A percentile compares a stretch with the other conserved stretches of the same genome.
Conservation (phyloP, 2,888 invertebrate genomes). For the Catocala fraxini region DNA sequence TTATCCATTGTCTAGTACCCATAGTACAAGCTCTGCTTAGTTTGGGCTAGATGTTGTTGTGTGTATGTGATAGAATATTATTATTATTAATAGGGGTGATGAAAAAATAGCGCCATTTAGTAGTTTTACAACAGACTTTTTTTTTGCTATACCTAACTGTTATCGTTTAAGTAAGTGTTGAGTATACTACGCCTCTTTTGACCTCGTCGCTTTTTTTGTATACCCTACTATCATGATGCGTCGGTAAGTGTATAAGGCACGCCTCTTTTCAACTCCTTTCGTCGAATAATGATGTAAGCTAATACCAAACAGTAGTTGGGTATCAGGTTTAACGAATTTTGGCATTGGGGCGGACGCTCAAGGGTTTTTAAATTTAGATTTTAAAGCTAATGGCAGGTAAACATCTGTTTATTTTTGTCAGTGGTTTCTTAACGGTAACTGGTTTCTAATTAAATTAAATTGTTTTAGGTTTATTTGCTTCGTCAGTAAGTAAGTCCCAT, state of each 20-base stretch:
- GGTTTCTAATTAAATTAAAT: no score
- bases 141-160: no score
- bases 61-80: no score
- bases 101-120: no score
- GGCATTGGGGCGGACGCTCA: constrained; percentile 58
- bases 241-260: constrained; percentile 37
- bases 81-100: no score
- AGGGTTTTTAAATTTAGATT: constrained; percentile 53
- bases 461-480: no score
- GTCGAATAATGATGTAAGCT: constrained; percentile 73
- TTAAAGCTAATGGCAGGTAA: constrained; percentile 50
- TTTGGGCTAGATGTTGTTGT: no score
- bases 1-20: no score
- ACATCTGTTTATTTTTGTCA: constrained; percentile 1
- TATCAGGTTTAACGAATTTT: constrained; percentile 59
- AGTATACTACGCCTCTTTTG: background rate
- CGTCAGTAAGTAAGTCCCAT: no score
- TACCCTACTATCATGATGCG: constrained; percentile 16
- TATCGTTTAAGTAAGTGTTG: no score
- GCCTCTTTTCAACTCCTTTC: constrained; percentile 57
- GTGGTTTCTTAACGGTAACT: constrained; percentile 5
- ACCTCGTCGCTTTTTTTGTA: background rate
- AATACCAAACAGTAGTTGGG: constrained; percentile 68
- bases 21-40: no score
- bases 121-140: no score